These are phyloP conservation scores for Ciconia nigra DNA, from an alignment of 2,797 vertebrate species.

Conservation along the genomic window DNA sequence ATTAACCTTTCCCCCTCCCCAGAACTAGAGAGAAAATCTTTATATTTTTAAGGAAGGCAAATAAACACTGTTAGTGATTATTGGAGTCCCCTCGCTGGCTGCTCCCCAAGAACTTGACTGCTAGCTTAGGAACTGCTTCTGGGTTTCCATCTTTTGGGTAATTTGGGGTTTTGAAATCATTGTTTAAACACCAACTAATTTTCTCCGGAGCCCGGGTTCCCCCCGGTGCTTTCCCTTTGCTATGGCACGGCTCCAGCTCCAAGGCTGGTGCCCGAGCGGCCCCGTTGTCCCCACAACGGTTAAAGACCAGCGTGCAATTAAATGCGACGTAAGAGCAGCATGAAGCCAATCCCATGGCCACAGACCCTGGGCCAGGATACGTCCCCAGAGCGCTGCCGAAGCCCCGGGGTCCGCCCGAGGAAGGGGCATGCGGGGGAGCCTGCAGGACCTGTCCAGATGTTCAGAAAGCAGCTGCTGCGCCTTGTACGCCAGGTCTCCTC, in stretches of 20 bases:
- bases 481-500: rapidly evolving
- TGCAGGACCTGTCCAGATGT: background rate
- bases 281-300: rapidly evolving
- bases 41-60: constrained; percentile 64
- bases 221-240: background rate
- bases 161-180: rapidly evolving
- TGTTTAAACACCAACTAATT: background rate
- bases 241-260: rapidly evolving
- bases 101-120: background rate
- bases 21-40: constrained; percentile 54
- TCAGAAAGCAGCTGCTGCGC: background rate
- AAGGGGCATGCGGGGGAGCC: rapidly evolving
- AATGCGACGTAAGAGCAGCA: background rate
- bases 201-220: background rate
- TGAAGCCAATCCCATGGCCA: background rate
- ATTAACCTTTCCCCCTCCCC: constrained; percentile 64
- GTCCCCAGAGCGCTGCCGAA: background rate
- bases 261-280: rapidly evolving
- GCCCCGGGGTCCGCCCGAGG: rapidly evolving
- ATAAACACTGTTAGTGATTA: constrained; percentile 18
- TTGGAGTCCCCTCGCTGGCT: background rate
- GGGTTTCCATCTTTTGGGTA: background rate
- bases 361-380: background rate
- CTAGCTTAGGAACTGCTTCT: background rate
- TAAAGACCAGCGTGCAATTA: background rate